Conservation (phyloP, 2,888 invertebrate genomes). For the Stegana nigrithorax region DNA sequence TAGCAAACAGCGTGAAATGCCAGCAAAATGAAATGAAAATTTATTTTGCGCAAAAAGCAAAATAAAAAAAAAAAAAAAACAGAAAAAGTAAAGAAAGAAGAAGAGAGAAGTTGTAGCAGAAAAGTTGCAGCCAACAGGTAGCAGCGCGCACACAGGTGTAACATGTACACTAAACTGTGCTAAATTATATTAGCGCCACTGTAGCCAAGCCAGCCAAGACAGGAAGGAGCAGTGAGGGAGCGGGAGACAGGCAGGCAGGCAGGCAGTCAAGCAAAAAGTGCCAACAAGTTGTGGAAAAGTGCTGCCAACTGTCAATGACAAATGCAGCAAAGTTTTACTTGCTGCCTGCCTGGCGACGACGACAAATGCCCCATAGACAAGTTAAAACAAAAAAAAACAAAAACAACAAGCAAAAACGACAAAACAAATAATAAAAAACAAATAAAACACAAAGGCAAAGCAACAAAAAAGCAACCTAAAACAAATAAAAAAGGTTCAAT, state of each 20-base stretch:
- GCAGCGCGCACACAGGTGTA: no score
- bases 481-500: conserved; percentile 9
- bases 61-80: not conserved
- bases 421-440: not conserved
- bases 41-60: not conserved
- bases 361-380: no score
- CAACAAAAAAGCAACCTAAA: not conserved
- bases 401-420: not conserved
- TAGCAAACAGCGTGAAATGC: no score
- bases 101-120: not conserved
- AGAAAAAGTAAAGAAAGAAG: not conserved
- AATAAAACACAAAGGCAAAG: not conserved
- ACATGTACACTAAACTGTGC: no score
- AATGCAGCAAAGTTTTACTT: not conserved
- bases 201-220: not conserved
- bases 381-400: not conserved
- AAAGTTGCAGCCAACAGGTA: not conserved
- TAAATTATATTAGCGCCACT: not conserved
- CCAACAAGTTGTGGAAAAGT: not conserved
- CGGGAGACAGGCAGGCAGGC: not conserved
- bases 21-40: no score
- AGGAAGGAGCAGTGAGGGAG: not conserved
- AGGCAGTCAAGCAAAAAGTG: not conserved
- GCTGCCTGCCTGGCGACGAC: no score
- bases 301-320: conserved; percentile 7